phyloP scores from a whole-genome alignment of 2,888 invertebrate genomes.

The Hartigia nigra region DNA sequence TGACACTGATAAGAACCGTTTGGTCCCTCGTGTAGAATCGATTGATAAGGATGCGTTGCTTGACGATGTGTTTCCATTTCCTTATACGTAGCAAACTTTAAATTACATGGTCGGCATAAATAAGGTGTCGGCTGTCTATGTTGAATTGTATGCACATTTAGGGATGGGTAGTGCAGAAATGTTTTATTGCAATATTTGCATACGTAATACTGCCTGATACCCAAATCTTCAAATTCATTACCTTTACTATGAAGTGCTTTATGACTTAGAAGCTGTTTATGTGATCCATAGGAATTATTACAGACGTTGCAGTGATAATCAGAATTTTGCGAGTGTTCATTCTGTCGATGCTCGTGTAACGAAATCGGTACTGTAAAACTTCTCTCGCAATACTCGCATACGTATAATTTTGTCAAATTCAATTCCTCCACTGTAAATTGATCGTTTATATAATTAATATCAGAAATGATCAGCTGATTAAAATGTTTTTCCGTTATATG shows the following conservation, averaged over 20 bases:
- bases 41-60: constrained; percentile 30
- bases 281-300: constrained; percentile 26
- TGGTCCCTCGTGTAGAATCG: constrained; percentile 25
- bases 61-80: constrained; percentile 15
- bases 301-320: constrained; percentile 37
- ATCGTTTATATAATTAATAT: constrained; percentile 27
- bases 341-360: constrained; percentile 40
- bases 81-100: constrained; percentile 12
- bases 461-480: constrained; percentile 10
- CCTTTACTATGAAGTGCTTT: constrained; percentile 19
- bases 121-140: constrained; percentile 14
- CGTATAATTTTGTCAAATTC: constrained; percentile 37
- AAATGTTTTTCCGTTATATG: constrained; percentile 29
- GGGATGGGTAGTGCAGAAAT: constrained; percentile 28
- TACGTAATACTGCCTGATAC: constrained; percentile 25
- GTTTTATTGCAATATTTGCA: constrained; percentile 34
- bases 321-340: constrained; percentile 25
- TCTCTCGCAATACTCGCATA: constrained; percentile 46
- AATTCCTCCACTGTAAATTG: constrained; percentile 36
- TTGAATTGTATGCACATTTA: constrained; percentile 14
- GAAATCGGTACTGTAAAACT: constrained; percentile 38
- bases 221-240: constrained; percentile 17
- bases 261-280: constrained; percentile 25
- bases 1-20: constrained; percentile 27
- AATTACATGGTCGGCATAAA: constrained; percentile 17